Conservation (phyloP, 2,797 vertebrate genomes). For the Melanotaenia trifasciata region DNA sequence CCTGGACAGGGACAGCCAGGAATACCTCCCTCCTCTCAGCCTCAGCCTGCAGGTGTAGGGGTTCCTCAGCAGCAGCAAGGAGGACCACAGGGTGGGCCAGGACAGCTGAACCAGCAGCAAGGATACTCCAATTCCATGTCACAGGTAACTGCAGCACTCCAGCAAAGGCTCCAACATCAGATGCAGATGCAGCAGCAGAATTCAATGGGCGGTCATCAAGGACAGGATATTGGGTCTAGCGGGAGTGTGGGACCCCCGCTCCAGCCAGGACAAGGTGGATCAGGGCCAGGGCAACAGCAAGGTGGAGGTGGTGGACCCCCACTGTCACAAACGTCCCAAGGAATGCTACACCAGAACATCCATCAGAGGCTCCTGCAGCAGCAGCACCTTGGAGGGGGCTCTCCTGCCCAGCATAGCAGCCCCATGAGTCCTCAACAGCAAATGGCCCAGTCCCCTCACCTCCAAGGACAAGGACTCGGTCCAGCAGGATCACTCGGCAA, state of each 20-base stretch:
- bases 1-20: slow-evolving; percentile 75
- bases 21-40: slow-evolving; percentile 69
- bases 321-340: slow-evolving; percentile 75
- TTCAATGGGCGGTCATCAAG: slow-evolving; percentile 86
- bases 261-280: slow-evolving; percentile 73
- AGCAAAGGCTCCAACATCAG: slow-evolving; percentile 87
- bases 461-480: slow-evolving; percentile 89
- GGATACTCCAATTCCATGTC: slow-evolving; percentile 80
- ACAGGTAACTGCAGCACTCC: slow-evolving; percentile 81
- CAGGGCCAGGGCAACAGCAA: slow-evolving; percentile 83
- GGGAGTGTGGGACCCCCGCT: slow-evolving; percentile 67
- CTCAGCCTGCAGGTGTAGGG: slow-evolving; percentile 70
- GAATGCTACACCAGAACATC: slow-evolving; percentile 90
- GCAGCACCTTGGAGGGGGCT: slow-evolving; percentile 90
- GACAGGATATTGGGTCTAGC: slow-evolving; percentile 73
- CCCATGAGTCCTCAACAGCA: slow-evolving; percentile 95
- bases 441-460: slow-evolving; percentile 90
- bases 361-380: slow-evolving; percentile 91
- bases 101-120: slow-evolving; percentile 75
- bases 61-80: slow-evolving; percentile 87
- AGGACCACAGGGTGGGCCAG: slow-evolving; percentile 69
- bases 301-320: slow-evolving; percentile 69
- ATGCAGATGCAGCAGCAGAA: slow-evolving; percentile 87
- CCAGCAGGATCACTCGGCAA: slow-evolving; percentile 91
- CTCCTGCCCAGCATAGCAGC: slow-evolving; percentile 90